Evolutionary conservation across 2,888 invertebrate genomes (phyloP), one percentile per base, ranked within the genome.

Genomic region (Lithophane socia): DNA sequence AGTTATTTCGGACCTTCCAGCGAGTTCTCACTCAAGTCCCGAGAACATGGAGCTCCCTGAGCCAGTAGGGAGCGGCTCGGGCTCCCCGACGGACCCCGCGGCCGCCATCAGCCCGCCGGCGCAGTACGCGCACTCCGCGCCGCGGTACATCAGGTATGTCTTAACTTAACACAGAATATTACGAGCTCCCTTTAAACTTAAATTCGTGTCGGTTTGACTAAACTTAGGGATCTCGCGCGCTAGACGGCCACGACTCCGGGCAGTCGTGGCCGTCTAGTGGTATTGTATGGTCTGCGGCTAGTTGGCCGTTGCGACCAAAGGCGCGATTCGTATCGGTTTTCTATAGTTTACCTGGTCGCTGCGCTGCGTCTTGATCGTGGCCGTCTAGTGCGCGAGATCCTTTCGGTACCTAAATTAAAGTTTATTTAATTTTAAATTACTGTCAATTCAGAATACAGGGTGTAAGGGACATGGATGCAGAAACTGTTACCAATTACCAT

Each of bases 91-190:
- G 0, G 97, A 97, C 82, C 97, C 97, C 83, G 95, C 97, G 84
- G 94, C 96, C 16, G 95, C 98, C 69, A 97, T 98, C 88, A 98
- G 98, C 89, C 98, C 98, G 12, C 98, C 98, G 1, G 98, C 98
- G 1, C 97, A 98, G 91, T 98, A 98, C 90, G 98, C 98, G 12
- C 96, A 96, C 87, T 96, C 95, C n/a, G 94, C 96, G 0, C 96
- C 95, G 0, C 90, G 96, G 82, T 96, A 96, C 75, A 93, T 93
- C 85, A 94, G 96, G 96, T 96, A 76, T 68, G 58, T 7, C 24
- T 16, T 16, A 16, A 24, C 24, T 16, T 60, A 13, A 24, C 56
- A 12, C 5, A 56, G n/a, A 5, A n/a, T n/a, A 56, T 58, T 58
- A 7, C 4, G 24, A 58, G 7, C 24, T 24, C 7, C 47, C 47